Conservation (phyloP, 2,113 vertebrate genomes). For the Rhynchomys soricoides region DNA sequence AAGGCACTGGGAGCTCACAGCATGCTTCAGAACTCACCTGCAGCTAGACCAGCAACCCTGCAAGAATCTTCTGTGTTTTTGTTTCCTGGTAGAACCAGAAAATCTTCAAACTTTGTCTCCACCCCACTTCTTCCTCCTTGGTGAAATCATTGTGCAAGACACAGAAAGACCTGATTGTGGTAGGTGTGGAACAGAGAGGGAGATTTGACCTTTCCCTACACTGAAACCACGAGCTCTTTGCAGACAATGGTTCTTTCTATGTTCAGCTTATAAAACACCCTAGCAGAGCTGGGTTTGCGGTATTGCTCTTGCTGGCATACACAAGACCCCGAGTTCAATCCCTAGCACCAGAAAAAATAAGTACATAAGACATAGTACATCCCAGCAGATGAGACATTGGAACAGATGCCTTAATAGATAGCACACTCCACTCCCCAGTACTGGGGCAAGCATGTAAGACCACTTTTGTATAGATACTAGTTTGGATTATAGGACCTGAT, state of each 20-base stretch:
- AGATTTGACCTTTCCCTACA: background rate
- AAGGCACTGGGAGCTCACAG: fast-evolving
- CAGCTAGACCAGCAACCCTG: background rate
- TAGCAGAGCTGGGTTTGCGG: too few relatives aligned
- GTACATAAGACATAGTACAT: background rate
- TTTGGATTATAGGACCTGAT: slow-evolving; percentile 56
- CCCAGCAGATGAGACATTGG: background rate
- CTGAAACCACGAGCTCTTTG: background rate
- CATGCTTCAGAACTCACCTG: background rate
- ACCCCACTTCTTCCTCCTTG: background rate
- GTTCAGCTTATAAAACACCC: background rate
- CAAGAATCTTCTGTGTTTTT: background rate
- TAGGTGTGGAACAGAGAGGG: background rate
- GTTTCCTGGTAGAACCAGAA: background rate
- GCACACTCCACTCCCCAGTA: background rate
- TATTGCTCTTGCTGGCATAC: background rate
- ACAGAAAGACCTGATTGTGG: background rate
- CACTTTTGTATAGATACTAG: slow-evolving; percentile 23
- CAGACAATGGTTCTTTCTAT: background rate
- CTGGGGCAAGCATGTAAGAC: background rate
- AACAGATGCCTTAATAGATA: background rate
- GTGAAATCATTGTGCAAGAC: background rate
- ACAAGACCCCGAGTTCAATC: background rate
- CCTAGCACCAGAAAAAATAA: background rate
- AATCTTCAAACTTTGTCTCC: background rate